Evolutionary conservation across 2,113 vertebrate genomes (phyloP).

Genomic region (Conger conger): DNA sequence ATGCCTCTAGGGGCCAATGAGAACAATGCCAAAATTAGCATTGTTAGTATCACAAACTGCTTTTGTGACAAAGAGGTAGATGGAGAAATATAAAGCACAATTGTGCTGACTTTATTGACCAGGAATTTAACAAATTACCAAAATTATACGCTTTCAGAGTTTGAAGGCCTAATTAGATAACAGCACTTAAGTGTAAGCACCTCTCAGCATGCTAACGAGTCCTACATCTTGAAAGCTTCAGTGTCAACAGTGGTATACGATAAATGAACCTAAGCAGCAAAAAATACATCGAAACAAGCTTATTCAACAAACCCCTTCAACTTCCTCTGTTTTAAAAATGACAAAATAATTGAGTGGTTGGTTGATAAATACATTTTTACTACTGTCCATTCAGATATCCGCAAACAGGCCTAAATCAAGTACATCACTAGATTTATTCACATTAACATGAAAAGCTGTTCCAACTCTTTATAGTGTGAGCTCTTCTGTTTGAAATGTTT

Average conservation of each 20-base stretch:
- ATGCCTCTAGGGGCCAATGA: background rate
- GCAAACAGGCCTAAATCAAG: no score
- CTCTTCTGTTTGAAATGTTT: no score
- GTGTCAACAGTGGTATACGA: background rate
- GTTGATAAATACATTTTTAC: background rate
- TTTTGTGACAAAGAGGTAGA: background rate
- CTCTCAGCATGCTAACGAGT: background rate
- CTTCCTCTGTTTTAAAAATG: background rate
- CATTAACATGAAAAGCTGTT: no score
- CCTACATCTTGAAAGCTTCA: background rate
- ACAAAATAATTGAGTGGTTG: no score
- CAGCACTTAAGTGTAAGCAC: background rate
- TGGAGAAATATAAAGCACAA: background rate
- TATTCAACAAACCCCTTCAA: background rate
- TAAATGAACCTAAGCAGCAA: background rate
- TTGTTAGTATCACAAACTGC: background rate
- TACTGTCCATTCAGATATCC: background rate
- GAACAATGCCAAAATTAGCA: background rate
- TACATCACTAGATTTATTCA: no score
- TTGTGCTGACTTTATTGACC: background rate
- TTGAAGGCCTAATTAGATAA: background rate
- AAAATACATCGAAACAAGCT: background rate
- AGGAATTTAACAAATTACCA: background rate
- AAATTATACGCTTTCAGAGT: background rate
- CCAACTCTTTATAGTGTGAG: no score